These are phyloP conservation scores for Torymus texanus DNA, from an alignment of 2,888 invertebrate genomes.

Conservation along the genomic window DNA sequence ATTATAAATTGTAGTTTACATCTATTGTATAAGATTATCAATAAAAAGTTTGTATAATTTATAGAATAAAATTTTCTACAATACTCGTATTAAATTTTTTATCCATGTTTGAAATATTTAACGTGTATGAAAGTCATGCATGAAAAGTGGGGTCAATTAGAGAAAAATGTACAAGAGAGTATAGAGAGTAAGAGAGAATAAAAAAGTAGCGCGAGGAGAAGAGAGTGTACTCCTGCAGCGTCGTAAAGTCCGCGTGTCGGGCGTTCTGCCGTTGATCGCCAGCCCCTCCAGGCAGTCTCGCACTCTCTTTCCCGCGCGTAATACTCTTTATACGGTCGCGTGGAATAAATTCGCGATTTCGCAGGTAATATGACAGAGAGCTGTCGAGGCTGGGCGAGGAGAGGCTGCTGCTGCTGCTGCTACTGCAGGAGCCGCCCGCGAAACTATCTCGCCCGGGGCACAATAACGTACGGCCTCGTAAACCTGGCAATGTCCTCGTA, in stretches of 20 bases:
- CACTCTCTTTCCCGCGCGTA: neutral
- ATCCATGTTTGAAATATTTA: too few species aligned
- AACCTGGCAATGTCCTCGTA: constrained; percentile 65
- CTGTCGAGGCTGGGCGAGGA: neutral
- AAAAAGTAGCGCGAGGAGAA: neutral
- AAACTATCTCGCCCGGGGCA: constrained; percentile 24
- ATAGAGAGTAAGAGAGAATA: too few species aligned
- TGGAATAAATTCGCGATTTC: constrained; percentile 55
- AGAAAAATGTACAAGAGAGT: too few species aligned
- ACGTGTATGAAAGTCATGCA: too few species aligned
- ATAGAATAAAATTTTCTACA: too few species aligned
- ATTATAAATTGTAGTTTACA: too few species aligned
- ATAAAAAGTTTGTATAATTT: too few species aligned
- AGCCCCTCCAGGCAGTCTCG: neutral
- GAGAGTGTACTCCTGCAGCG: neutral
- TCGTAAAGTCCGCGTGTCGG: neutral
- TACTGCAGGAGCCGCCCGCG: constrained; percentile 40
- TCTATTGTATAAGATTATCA: too few species aligned
- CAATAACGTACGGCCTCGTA: constrained; percentile 68
- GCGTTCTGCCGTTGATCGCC: constrained; percentile 8
- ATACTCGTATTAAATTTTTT: too few species aligned
- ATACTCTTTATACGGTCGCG: constrained; percentile 41
- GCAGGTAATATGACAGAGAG: constrained; percentile 63
- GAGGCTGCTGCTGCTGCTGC: neutral
- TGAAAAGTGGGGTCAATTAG: too few species aligned